Evolutionary conservation across 2,113 vertebrate genomes (phyloP), one percentile per base, ranked within the genome.

Genomic region (Forbesichthys papilliferus): DNA sequence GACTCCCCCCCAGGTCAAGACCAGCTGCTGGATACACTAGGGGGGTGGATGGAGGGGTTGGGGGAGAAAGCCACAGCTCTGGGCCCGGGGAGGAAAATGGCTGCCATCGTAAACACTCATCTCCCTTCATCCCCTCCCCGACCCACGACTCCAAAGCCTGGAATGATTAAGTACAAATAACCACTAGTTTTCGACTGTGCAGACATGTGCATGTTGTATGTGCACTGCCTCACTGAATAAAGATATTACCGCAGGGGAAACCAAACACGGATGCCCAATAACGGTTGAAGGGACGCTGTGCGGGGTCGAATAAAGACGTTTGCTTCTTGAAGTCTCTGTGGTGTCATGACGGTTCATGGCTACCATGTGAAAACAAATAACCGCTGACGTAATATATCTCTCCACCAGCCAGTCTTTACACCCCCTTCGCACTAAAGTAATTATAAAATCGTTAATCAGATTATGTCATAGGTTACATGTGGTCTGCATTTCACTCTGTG

Each of bases 401-500:
- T 59, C 42, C 76, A 69, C 67, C 58, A 63, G 3, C 64, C 65
- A 68, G 66, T 84, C 72, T 55, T 82, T 58, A 65, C 53, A 61
- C 57, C 61, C 64, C 64, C 69, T 71, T 73, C 79, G 80, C 74
- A 74, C 73, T 80, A 80, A 81, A 86, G 75, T 85, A 87, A 91
- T 92, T 93, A 92, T 84, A 92, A 91, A 86, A 70, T 77, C 84
- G 91, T 92, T 92, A 87, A 91, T 92, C 90, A 90, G 88, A 90
- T 90, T 89, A 86, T 92, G 92, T 92, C 91, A 92, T 89, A 82
- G 89, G 89, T 89, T 91, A 91, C 91, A 92, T 88, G 82, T 92
- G 89, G 88, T 85, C 85, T 90, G 78, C 69, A 77, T 91, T 92
- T 87, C 77, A 74, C 75, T 86, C 73, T 83, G 87, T 92, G 88